These are phyloP conservation scores for Siderastrea siderea DNA, from an alignment of 92 coral and sea anemone species.

Conservation along the genomic window DNA sequence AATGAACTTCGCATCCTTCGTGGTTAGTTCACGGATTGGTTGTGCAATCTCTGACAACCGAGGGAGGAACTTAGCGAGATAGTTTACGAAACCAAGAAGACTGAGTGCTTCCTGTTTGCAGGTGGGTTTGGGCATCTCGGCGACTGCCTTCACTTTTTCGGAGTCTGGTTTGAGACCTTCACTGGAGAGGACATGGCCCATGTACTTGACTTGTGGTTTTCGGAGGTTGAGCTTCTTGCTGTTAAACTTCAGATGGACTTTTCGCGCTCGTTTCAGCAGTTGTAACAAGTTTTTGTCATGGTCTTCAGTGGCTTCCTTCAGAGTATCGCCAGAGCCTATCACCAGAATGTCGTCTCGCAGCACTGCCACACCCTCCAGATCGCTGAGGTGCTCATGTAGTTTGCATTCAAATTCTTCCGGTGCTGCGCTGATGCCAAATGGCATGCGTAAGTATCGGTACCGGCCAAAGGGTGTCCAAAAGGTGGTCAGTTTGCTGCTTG, in stretches of 20 bases:
- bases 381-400: slow-evolving; percentile 66
- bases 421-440: slow-evolving; percentile 47
- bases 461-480: slow-evolving; percentile 43
- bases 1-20: not conserved
- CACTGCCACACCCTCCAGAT: slow-evolving; percentile 61
- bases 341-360: slow-evolving; percentile 56
- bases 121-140: slow-evolving; percentile 45
- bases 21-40: slow-evolving; percentile 51
- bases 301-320: slow-evolving; percentile 56
- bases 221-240: slow-evolving; percentile 67
- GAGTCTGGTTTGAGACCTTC: slow-evolving; percentile 50
- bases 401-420: slow-evolving; percentile 65
- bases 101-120: slow-evolving; percentile 37
- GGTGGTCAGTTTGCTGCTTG: slow-evolving; percentile 35
- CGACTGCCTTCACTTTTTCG: slow-evolving; percentile 18
- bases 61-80: slow-evolving; percentile 52
- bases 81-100: slow-evolving; percentile 55
- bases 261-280: slow-evolving; percentile 49
- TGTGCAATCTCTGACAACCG: slow-evolving; percentile 61
- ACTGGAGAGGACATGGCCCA: slow-evolving; percentile 59
- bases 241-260: slow-evolving; percentile 66
- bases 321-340: slow-evolving; percentile 60
- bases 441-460: slow-evolving; percentile 45
- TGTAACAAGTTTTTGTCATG: slow-evolving; percentile 57
- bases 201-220: slow-evolving; percentile 42